Evolutionary conservation across 2,888 invertebrate species (phyloP), one percentile per base, ranked within the genome.

Genomic region (Mallateleia sp.): DNA sequence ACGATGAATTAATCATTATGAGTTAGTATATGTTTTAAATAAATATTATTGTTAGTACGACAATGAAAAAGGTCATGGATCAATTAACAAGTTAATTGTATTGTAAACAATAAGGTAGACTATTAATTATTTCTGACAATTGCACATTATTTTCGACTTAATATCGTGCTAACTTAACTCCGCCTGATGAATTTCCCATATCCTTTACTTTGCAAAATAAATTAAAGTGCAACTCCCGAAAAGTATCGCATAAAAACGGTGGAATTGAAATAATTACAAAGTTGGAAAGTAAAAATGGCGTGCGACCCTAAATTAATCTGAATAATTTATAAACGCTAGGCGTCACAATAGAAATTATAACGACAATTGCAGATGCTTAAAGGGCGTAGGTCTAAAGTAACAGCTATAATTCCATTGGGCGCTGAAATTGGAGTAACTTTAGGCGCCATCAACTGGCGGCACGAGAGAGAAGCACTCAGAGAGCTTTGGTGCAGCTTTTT

Each of bases 401-500:
- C 81, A 78, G 79, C 66, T 77, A 66, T 87, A 90, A 90, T 89
- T 83, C 83, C 83, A 89, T 88, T 89, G 79, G 34, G 64, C 64
- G 84, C 38, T 78, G 81, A 87, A 89, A 89, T 89, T 88, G 74
- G 81, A 88, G 89, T 88, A 88, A 86, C 87, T 82, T 85, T 77
- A 79, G 72, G 50, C 71, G 71, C 71, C 77, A 75, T 75, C 66
- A 66, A 60, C 60, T 28, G 38, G 69, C 28, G 38, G 78, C 18
- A 24, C 20, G 66, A 32, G 74, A 71, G 64, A 80, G 62, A 56
- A 81, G 87, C 79, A 88, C 75, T 84, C 84, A 85, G 81, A 74
- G 85, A 85, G 81, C 85, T 88, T 87, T 77, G 71, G 87, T 52
- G 88, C 78, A 86, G 81, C 89, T 89, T 90, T 90, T 91, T 89